Evolutionary conservation across 2,888 invertebrate genomes (phyloP), one percentile per base, ranked within the genome.

Genomic region (Nymphalis polychloros): DNA sequence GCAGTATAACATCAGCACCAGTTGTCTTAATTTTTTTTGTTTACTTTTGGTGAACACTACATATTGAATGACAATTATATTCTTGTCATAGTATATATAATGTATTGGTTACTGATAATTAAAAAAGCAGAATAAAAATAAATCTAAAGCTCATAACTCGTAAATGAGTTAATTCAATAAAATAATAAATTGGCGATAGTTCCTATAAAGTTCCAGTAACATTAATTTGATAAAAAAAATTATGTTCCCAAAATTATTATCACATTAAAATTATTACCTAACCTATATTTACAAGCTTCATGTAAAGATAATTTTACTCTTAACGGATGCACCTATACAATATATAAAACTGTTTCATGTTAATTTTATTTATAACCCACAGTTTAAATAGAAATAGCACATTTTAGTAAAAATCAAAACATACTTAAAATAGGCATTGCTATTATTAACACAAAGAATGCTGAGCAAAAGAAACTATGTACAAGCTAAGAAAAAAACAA

Each of bases 391-490:
- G 31, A 13, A 41, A 49, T 35, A 35, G 31, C n/a, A 55, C 50
- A 35, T 31, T 47, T 16, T 31, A 66, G 52, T 47, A 60, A 31
- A 13, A 52, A 59, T 49, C n/a, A 52, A 41, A 60, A 52, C 31
- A 66, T 27, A 53, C 20, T 20, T 47, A 66, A 57, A 63, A 13
- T 71, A 74, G 66, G 60, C 70, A 73, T 73, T 49, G 60, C 65
- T 62, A 69, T 62, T 74, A 72, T 75, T 71, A 73, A 74, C 31
- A 71, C 52, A 72, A 67, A 73, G 70, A 70, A 74, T 57, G 57
- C 57, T 57, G 47, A 59, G 69, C 74, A 75, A 67, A 74, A 70
- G 64, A 76, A 72, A 74, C 74, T 77, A 67, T 67, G 65, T 71
- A 71, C 67, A 70, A 63, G 66, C 63, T 65, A 31, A 60, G 19